Percentiles rank a stretch among this genome's conserved stretches.
These are phyloP conservation scores for Trissonchulus sp. DNA, from an alignment of 2,888 invertebrate genomes.

Conservation along the genomic window DNA sequence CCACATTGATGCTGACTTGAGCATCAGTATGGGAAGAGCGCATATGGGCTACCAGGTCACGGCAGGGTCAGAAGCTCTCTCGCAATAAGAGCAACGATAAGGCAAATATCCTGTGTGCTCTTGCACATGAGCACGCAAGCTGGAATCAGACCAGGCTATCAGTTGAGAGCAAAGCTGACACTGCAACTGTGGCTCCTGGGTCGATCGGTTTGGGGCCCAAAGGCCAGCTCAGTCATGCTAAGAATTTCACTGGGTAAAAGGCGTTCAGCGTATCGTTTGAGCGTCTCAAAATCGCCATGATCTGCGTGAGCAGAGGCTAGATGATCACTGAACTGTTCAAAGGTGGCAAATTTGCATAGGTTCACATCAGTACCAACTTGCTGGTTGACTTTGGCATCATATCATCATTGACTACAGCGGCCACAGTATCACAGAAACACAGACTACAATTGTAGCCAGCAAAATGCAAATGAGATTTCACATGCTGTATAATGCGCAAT, in stretches of 20 bases:
- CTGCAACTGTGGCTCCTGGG: background rate
- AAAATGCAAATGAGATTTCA: constrained; percentile 3
- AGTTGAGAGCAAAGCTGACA: background rate
- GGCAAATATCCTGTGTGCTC: constrained; percentile 8
- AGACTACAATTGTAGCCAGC: background rate
- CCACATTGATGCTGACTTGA: background rate
- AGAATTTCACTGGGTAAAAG: background rate
- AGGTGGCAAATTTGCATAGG: background rate
- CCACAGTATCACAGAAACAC: background rate
- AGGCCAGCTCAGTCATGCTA: background rate
- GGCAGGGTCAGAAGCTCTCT: background rate
- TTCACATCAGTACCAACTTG: too few relatives aligned
- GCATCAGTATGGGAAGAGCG: background rate
- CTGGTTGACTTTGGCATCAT: too few relatives aligned
- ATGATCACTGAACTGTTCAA: background rate
- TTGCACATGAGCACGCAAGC: background rate
- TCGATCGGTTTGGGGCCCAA: too few relatives aligned
- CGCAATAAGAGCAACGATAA: constrained; percentile 6
- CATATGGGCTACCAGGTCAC: constrained; percentile 7
- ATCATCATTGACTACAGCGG: too few relatives aligned
- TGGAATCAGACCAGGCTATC: background rate
- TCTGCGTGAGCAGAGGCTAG: background rate
- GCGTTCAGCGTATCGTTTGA: background rate
- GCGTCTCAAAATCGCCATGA: constrained; percentile 3
- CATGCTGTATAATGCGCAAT: background rate